These are phyloP conservation scores for Scarus forsteni DNA, from an alignment of 2,797 vertebrate species.

Conservation along the genomic window DNA sequence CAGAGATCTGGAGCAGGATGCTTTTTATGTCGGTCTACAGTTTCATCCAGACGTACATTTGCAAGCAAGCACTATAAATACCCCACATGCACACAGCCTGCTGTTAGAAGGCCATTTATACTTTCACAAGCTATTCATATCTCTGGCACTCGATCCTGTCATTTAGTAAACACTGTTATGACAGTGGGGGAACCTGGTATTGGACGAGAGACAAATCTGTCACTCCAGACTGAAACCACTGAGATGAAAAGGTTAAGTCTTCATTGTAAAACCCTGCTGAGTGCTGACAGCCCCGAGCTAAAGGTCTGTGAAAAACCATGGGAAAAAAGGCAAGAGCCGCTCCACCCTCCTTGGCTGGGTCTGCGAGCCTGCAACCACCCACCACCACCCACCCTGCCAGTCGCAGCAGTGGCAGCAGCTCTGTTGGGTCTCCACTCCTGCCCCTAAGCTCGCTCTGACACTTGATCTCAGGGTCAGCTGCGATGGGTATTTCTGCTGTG, in stretches of 20 bases:
- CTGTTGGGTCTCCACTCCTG: slow-evolving; percentile 31
- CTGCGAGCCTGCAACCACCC: slow-evolving; percentile 37
- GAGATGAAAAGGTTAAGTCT: slow-evolving; percentile 58
- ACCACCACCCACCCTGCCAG: slow-evolving; percentile 41
- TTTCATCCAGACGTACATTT: slow-evolving; percentile 65
- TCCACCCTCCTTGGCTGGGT: slow-evolving; percentile 39
- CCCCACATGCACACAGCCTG: slow-evolving; percentile 47
- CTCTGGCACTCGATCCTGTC: slow-evolving; percentile 69
- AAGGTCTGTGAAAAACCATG: slow-evolving; percentile 46
- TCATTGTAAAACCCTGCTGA: slow-evolving; percentile 47
- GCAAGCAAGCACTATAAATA: slow-evolving; percentile 73
- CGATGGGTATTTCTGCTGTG: slow-evolving; percentile 78
- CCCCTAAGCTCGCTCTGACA: slow-evolving; percentile 72
- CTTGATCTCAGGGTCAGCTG: slow-evolving; percentile 85
- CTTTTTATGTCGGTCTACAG: slow-evolving; percentile 51
- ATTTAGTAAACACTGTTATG: slow-evolving; percentile 78
- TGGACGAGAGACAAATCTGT: slow-evolving; percentile 46
- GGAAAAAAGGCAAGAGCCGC: slow-evolving; percentile 42
- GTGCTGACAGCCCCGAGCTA: slow-evolving; percentile 44
- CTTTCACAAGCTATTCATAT: slow-evolving; percentile 77
- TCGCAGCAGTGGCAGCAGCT: slow-evolving; percentile 24
- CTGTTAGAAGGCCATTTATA: slow-evolving; percentile 75
- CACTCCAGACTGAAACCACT: slow-evolving; percentile 36
- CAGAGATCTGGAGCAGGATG: slow-evolving; percentile 40
- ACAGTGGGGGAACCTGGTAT: slow-evolving; percentile 53